Evolutionary conservation across 2,113 vertebrate species (phyloP).

Genomic region (Cheirogaleus medius): DNA sequence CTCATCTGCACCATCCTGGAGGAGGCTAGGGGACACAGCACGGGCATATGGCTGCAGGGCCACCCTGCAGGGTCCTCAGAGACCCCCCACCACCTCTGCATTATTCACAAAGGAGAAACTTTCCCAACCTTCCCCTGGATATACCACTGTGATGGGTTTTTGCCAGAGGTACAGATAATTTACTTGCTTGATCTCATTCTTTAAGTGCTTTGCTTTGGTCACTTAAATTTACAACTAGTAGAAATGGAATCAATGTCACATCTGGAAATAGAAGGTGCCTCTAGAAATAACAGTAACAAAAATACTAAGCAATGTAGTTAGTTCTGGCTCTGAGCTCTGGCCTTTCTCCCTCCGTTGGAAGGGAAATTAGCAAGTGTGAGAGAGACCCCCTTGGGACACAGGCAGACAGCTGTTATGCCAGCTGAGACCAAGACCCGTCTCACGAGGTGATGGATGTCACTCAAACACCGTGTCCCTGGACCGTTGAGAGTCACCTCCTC

Average conservation of each 20-base stretch:
- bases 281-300: not conserved
- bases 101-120: not conserved
- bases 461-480: rapidly evolving
- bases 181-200: not conserved
- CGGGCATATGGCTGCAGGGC: not conserved
- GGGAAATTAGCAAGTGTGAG: not conserved
- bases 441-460: not conserved
- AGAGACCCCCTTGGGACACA: not conserved
- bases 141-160: not conserved
- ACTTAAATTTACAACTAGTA: not conserved
- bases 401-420: not conserved
- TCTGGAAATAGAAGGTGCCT: not conserved
- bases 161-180: not conserved
- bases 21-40: not conserved
- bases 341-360: not conserved
- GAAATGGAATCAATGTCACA: not conserved
- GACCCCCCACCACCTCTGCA: not conserved
- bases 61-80: not conserved
- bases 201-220: not conserved
- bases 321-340: not conserved
- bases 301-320: not conserved
- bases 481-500: not conserved
- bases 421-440: no score
- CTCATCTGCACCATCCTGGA: no score
- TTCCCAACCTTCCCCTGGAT: not conserved